Percentiles rank a stretch among this genome's conserved stretches.
These are phyloP conservation scores for Petrocephalus microphthalmus DNA, from an alignment of 2,113 vertebrate genomes.

Conservation along the genomic window DNA sequence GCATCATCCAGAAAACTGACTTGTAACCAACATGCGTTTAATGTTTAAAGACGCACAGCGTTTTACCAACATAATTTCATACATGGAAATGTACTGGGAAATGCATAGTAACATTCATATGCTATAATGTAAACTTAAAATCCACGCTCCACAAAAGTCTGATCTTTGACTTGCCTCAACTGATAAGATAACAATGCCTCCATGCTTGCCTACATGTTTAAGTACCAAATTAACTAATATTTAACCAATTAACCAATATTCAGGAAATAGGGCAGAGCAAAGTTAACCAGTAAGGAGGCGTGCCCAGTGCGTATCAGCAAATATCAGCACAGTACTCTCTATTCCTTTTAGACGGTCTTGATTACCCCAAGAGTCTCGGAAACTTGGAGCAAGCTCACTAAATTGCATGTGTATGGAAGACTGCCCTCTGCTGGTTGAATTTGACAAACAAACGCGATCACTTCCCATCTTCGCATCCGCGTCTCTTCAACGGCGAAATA, in stretches of 20 bases:
- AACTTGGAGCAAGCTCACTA: not conserved
- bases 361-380: not conserved
- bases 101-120: no score
- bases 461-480: not conserved
- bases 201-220: no score
- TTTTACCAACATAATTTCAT: no score
- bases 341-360: not conserved
- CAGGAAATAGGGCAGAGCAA: no score
- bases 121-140: no score
- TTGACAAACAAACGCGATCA: not conserved
- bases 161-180: no score
- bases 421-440: slow-evolving; percentile 10
- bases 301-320: not conserved
- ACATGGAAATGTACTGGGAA: no score
- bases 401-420: not conserved
- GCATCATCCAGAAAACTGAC: not conserved
- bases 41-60: no score
- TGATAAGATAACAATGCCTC: no score
- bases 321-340: not conserved
- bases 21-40: not conserved
- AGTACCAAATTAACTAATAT: no score
- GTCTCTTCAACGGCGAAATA: not conserved
- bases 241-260: no score
- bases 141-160: no score
- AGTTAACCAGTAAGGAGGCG: not conserved